These are phyloP conservation scores for Ditylenchus dipsaci DNA, from an alignment of 1,140 invertebrate genomes.

Conservation along the genomic window DNA sequence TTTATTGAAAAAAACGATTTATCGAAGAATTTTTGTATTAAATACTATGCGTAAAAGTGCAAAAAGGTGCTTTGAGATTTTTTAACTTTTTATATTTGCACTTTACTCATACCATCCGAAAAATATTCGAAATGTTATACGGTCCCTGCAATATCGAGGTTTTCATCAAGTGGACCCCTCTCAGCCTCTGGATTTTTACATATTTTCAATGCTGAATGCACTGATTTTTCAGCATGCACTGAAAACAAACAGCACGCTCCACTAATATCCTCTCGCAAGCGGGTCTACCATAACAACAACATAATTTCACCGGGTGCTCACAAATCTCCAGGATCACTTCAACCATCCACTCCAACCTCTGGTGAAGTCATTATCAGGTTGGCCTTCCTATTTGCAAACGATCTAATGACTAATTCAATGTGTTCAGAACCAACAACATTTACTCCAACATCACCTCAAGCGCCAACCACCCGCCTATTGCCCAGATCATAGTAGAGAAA, in stretches of 20 bases:
- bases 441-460: neutral
- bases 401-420: neutral
- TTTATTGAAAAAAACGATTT: too few relatives aligned
- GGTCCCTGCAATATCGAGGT: too few relatives aligned
- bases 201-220: too few relatives aligned
- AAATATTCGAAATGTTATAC: too few relatives aligned
- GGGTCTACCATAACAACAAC: conserved; percentile 12
- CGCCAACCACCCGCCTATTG: neutral
- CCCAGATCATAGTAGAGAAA: neutral
- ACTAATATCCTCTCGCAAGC: conserved; percentile 25
- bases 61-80: too few relatives aligned
- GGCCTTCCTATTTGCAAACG: neutral
- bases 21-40: too few relatives aligned
- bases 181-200: too few relatives aligned
- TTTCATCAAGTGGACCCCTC: too few relatives aligned
- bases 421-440: neutral
- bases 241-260: conserved; percentile 22
- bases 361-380: neutral
- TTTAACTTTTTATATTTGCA: too few relatives aligned
- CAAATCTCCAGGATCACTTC: neutral
- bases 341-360: neutral
- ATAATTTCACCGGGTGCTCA: conserved; percentile 12
- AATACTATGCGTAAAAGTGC: too few relatives aligned
- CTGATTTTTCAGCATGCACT: neutral
- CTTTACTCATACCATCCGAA: too few relatives aligned